Evolutionary conservation across 2,888 invertebrate genomes (phyloP).

Genomic region (Brachyptera putata): DNA sequence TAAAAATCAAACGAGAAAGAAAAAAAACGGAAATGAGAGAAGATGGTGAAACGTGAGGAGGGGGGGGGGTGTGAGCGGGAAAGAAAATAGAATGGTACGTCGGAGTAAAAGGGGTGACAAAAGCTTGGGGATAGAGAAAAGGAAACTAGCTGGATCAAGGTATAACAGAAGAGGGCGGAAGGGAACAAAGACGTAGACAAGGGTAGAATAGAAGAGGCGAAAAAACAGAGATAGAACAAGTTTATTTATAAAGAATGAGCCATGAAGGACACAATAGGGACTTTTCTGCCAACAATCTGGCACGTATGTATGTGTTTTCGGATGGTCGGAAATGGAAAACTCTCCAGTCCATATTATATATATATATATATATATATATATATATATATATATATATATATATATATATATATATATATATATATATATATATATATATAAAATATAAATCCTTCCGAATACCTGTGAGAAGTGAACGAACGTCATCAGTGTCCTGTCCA

Average conservation of each 20-base stretch:
- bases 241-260: slow-evolving; percentile 22
- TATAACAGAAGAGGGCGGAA: slow-evolving; percentile 11
- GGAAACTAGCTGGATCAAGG: slow-evolving; percentile 21
- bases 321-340: slow-evolving; percentile 11
- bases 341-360: too few species aligned
- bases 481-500: too few species aligned
- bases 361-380: too few species aligned
- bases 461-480: too few species aligned
- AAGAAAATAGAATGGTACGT: slow-evolving; percentile 8
- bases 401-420: too few species aligned
- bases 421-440: too few species aligned
- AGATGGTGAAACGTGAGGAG: too few species aligned
- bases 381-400: too few species aligned
- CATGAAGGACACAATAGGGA: slow-evolving; percentile 19
- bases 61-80: too few species aligned
- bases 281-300: slow-evolving; percentile 20
- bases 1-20: slow-evolving; percentile 15
- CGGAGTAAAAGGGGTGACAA: slow-evolving; percentile 17
- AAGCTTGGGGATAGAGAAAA: slow-evolving; percentile 12
- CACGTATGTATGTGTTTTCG: slow-evolving; percentile 13
- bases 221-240: slow-evolving; percentile 12
- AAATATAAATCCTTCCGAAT: too few species aligned
- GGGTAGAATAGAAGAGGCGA: slow-evolving; percentile 6
- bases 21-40: slow-evolving; percentile 19
- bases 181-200: slow-evolving; percentile 4